phyloP scores from a whole-genome alignment of 2,113 vertebrate species.

The western clawed frog (Xenopus tropicalis) region UCB_Xtro_10.0 CM004447.2:120908001-120908500 shows the following conservation, averaged over 20 bases:
- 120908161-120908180: background rate
- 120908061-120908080: no score
- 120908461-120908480: constrained; percentile 97
- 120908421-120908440: constrained; percentile 95
- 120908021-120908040: constrained; percentile 53
- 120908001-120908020: constrained; percentile 46
- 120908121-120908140: no score
- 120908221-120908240: constrained; percentile 44
- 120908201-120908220: constrained; percentile 50
- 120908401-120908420: constrained; percentile 90
- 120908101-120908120: no score
- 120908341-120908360: constrained; percentile 8
- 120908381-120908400: constrained; percentile 96
- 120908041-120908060: constrained; percentile 50
- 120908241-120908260: constrained; percentile 13
- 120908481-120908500: constrained; percentile 92
- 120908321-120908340: constrained; percentile 27
- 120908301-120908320: constrained; percentile 8
- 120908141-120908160: background rate
- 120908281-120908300: constrained; percentile 62
- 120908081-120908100: no score
- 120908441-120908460: constrained; percentile 95
- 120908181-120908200: background rate
- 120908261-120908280: constrained; percentile 52
- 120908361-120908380: constrained; percentile 77